Evolutionary conservation across 1,140 invertebrate genomes (phyloP).

Genomic region (Drosophila quadrilineata): DNA sequence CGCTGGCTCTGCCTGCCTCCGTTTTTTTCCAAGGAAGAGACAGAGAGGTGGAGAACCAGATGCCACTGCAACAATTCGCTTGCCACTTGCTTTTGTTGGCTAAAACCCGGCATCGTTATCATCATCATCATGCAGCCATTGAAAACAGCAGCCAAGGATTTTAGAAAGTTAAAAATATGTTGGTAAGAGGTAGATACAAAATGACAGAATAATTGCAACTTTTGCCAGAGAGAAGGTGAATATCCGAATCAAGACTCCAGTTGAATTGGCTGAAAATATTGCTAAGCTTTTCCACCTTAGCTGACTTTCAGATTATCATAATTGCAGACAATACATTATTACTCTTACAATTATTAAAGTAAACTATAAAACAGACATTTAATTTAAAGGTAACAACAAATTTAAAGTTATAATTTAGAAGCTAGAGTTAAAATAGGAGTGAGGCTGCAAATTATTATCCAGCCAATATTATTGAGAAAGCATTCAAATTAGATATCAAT

Average conservation of each 20-base stretch:
- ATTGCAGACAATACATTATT: too few relatives aligned
- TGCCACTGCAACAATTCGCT: slow-evolving; percentile 10
- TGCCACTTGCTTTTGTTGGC: slow-evolving; percentile 46
- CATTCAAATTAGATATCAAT: too few relatives aligned
- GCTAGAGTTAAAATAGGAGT: too few relatives aligned
- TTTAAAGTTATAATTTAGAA: too few relatives aligned
- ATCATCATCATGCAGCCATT: slow-evolving; percentile 25
- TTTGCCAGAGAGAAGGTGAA: slow-evolving; percentile 41
- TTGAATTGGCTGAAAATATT: not conserved
- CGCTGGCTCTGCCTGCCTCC: slow-evolving; percentile 36
- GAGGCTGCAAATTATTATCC: too few relatives aligned
- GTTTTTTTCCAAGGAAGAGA: slow-evolving; percentile 42
- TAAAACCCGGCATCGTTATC: not conserved
- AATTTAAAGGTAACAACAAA: too few relatives aligned
- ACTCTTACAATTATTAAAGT: too few relatives aligned
- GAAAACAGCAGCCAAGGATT: slow-evolving; percentile 9
- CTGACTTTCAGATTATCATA: too few relatives aligned
- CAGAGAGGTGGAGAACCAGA: not conserved
- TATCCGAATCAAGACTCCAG: slow-evolving; percentile 43
- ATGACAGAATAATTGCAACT: slow-evolving; percentile 50
- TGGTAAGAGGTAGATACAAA: not conserved
- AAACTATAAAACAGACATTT: too few relatives aligned
- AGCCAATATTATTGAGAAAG: too few relatives aligned
- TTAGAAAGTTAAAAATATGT: not conserved
- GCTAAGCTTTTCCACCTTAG: too few relatives aligned